These are phyloP conservation scores for Bombus terrestris DNA, from an alignment of 1,140 invertebrate species.

Conservation along the genomic window DNA sequence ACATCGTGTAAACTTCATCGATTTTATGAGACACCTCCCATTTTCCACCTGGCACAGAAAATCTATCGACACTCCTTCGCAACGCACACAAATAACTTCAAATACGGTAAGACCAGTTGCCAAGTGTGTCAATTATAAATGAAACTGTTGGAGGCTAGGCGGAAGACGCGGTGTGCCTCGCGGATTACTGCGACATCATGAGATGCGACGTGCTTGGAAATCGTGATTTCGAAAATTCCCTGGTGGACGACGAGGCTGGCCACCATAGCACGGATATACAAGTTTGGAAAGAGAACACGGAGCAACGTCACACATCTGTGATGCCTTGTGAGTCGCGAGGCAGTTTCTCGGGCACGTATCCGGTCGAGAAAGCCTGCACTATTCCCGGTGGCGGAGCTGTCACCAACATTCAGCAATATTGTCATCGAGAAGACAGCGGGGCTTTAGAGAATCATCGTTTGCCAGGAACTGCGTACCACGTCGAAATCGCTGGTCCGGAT, in stretches of 20 bases:
- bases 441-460: conserved; percentile 59
- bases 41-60: background rate
- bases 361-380: conserved; percentile 58
- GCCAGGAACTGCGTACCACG: conserved; percentile 55
- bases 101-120: background rate
- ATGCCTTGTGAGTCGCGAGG: conserved; percentile 77
- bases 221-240: conserved; percentile 86
- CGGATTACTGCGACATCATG: conserved; percentile 97
- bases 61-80: background rate
- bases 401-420: conserved; percentile 59
- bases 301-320: conserved; percentile 87
- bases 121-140: conserved; percentile 14
- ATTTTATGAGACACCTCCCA: background rate
- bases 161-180: conserved; percentile 94
- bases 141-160: conserved; percentile 84
- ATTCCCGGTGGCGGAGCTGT: conserved; percentile 46
- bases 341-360: conserved; percentile 70
- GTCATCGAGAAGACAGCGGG: conserved; percentile 46
- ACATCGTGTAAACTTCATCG: too few species aligned
- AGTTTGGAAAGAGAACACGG: conserved; percentile 88
- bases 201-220: conserved; percentile 93
- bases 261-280: conserved; percentile 89
- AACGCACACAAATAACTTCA: background rate
- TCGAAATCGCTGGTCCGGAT: conserved; percentile 75
- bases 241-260: conserved; percentile 80